A percentile compares a stretch with the other conserved stretches of the same genome.
These are phyloP conservation scores for Rapana venosa DNA, from an alignment of 2,888 invertebrate species.

Conservation along the genomic window DNA sequence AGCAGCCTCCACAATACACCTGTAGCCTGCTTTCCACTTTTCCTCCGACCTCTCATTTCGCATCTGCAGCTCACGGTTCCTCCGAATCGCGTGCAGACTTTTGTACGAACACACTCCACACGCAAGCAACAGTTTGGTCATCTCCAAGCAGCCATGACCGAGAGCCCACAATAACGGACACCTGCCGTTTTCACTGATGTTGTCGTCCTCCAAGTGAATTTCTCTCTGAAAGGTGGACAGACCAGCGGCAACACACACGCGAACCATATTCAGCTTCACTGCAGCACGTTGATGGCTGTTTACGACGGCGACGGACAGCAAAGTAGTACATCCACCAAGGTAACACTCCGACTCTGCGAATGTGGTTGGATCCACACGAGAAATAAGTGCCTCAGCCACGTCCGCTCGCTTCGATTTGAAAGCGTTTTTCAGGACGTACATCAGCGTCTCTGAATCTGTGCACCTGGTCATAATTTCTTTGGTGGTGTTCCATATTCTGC, in stretches of 20 bases:
- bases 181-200: too few species aligned
- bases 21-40: background rate
- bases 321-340: too few species aligned
- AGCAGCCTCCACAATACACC: background rate
- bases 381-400: background rate
- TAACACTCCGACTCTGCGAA: too few species aligned
- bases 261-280: background rate
- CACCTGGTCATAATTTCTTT: background rate
- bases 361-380: background rate
- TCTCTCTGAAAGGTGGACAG: slow-evolving; percentile 19
- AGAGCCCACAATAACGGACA: too few species aligned
- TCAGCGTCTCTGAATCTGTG: background rate
- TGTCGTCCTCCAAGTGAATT: background rate
- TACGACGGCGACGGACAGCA: too few species aligned
- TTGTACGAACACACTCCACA: background rate
- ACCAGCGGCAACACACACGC: background rate
- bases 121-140: background rate
- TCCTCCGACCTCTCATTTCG: background rate
- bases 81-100: background rate
- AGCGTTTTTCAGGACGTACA: background rate
- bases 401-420: background rate
- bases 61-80: background rate
- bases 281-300: too few species aligned
- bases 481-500: background rate
- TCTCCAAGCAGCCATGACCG: background rate